Base-by-base conservation (phyloP, 2,888 invertebrate species). In the Thymelicus acteon region DNA sequence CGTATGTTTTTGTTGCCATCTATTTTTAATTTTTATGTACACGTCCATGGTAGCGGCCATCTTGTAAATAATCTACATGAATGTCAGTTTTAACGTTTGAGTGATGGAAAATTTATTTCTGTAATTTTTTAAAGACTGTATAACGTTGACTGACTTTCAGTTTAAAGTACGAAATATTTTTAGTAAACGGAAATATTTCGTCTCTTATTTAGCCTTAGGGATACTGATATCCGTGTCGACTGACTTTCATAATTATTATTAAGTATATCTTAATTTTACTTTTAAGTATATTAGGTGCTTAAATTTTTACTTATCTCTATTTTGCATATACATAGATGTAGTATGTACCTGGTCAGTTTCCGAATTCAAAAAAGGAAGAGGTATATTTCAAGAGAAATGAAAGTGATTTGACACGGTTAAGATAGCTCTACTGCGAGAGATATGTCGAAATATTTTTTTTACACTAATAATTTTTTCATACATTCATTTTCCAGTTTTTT, bases 1-100 rank as follows among this genome's bases (percentile, higher is more conserved):
- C 78, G 79, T 82, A 78, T 73, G 75, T 69, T 65, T 65, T 73
- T 73, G 81, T 85, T 78, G 76, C 78, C 75, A 76, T 82, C 31
- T 72, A 80, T 84, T 82, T 31, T 80, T 83, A 52, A 44, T 10
- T 63, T 58, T 63, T 48, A 40, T 37, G 58, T 69, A 60, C 60
- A 70, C 37, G 19, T 61, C 60, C 44, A 31, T 60, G 70, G 70
- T 70, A 70, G 49, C 37, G 64, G 70, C 60, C 60, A 67, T 67
- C n/a, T 71, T 66, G 61, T 71, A 67, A 62, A 71, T 71, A 66
- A 67, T 71, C 24, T 13, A 37, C 31, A 13, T 37, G 37, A 40
- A 60, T 15, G 63, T 64, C 39, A 65, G 65, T 57, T 72, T n/a
- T n/a, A 54, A 54, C 54, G 52, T 52, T n/a, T 13, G 7, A 19